Evolutionary conservation across 2,797 vertebrate species (phyloP), one percentile per base, ranked within the genome.

Genomic region (Hozukius guyotensis): DNA sequence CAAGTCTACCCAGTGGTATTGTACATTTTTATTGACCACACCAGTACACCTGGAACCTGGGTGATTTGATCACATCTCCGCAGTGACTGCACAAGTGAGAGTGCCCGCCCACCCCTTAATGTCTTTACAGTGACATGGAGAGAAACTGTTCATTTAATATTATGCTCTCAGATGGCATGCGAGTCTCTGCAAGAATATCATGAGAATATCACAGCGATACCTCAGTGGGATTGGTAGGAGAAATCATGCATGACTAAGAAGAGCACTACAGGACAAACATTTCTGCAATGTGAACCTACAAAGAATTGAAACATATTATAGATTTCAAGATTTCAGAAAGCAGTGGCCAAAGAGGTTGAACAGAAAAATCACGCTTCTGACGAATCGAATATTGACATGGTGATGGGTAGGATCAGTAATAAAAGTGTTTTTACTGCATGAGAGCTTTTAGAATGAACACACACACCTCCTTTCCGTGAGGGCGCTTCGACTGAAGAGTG

Each of bases 401-500:
- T 65, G 53, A 85, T 71, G 46, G 11, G 46, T 79, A 75, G 36
- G 42, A 82, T 14, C 57, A 72, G 62, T 29, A 78, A 78, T 81
- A 71, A 80, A 88, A 81, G 68, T 31, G 63, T 66, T 77, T 77
- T 77, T 38, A 75, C 27, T 61, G 32, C 36, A 80, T 65, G 69
- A 60, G 27, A 86, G 88, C 59, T 67, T 81, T 74, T 38, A 56
- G 72, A 77, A 83, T 73, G 49, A 53, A 57, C 60, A 73, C 68
- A 87, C 83, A 91, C 94, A 98, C 98, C 97, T 97, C 91, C 95
- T 97, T 90, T 98, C 97, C 2, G 95, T 98, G 85, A 97, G 90
- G 46, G 97, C 97, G 8, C 97, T 98, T 89, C 96, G 96, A 92
- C 97, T 98, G 89, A 99, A 99, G 74, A 98, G 96, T 67, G 96